Percentiles rank a stretch among this genome's conserved stretches.
phyloP scores from a whole-genome alignment of 2,113 vertebrate species.

The Pseudorectes ferrugineus region DNA sequence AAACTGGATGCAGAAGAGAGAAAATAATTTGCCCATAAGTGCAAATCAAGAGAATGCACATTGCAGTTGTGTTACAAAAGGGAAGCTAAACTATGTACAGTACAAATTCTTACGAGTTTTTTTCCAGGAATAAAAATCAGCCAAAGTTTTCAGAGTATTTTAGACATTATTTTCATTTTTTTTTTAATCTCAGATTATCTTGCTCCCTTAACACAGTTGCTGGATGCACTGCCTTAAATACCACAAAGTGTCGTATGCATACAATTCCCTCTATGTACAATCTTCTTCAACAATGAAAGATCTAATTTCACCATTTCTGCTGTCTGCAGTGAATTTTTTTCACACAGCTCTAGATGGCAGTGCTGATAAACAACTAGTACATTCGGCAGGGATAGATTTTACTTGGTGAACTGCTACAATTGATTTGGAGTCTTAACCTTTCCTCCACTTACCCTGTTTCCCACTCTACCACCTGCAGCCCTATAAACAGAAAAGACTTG shows the following conservation, averaged over 20 bases:
- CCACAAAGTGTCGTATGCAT: background rate
- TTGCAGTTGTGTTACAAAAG: background rate
- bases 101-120: background rate
- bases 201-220: background rate
- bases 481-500: conserved; percentile 61
- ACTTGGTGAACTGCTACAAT: conserved; percentile 9
- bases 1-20: background rate
- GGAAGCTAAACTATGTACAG: background rate
- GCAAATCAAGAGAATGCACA: background rate
- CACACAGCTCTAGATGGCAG: conserved; percentile 58
- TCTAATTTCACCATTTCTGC: background rate
- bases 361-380: conserved; percentile 53
- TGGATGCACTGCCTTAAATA: background rate
- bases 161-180: background rate
- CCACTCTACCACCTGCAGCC: conserved; percentile 63
- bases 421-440: conserved; percentile 61
- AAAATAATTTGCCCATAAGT: background rate
- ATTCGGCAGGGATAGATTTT: conserved; percentile 41
- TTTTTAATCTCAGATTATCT: background rate
- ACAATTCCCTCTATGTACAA: background rate
- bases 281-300: background rate
- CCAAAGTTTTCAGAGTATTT: background rate
- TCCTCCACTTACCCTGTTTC: conserved; percentile 54
- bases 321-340: conserved; percentile 19
- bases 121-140: background rate